Base-by-base conservation (phyloP, 2,113 vertebrate species). In the Pterocles burchelli region DNA sequence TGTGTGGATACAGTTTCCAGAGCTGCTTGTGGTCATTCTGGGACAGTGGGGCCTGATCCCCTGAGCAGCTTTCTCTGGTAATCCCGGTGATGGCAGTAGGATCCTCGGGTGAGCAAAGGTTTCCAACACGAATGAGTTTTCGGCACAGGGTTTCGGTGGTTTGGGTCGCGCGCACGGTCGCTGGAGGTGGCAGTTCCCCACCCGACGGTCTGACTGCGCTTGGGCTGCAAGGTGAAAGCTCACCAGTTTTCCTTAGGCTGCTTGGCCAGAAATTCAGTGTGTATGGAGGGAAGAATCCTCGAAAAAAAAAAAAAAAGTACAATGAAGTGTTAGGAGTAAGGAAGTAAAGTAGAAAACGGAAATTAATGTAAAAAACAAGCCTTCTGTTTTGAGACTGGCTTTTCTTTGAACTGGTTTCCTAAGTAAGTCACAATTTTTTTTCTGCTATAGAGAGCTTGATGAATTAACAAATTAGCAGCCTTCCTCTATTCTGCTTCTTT, bases 401-500 rank as follows among this genome's bases (percentile, higher is more conserved):
- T 93, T 61, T 65, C 65, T 94, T 86, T 61, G 48, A 83, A 75
- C 22, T 84, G 71, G 71, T 91, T 92, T 83, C 52, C 65, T 54
- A 26, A 73, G 17, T 78, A 66, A 71, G 45, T 58, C 5, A 3
- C 28, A 54, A 63, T 78, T 85, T 81, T 93, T 93, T 90, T 95
- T 80, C 34, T 48, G 33, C 19, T 25, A 9, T 43, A 33, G 63
- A 29, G 71, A 96, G 66, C 70, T 82, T 82, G 89, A 91, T 90
- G 95, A 31, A 81, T 94, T 94, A 76, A 91, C 90, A 94, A 31
- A 79, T 94, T 94, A 76, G 45, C 55, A 61, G 41, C 46, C 57
- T 72, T 72, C 85, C 11, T 96, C 17, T 76, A 20, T 63, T 38
- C 31, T 57, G 6, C 15, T 85, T 8, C 3, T 79, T 41, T 26